phyloP scores from a whole-genome alignment of 2,797 vertebrate species.

The Myripristis jacobus region DNA sequence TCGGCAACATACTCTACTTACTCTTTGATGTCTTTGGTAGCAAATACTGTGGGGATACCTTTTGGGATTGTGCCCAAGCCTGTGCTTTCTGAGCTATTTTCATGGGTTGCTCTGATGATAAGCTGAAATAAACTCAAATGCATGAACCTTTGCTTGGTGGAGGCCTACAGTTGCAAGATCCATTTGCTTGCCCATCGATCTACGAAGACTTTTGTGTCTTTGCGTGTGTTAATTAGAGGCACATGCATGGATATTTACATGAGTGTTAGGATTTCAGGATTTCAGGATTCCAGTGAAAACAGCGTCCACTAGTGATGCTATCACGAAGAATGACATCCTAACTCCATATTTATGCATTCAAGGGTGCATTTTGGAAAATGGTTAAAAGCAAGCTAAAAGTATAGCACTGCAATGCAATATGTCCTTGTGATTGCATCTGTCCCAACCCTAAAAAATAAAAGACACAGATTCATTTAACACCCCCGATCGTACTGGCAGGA shows the following conservation, averaged over 20 bases:
- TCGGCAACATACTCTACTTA: background rate
- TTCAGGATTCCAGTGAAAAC: too few species aligned
- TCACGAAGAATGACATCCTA: background rate
- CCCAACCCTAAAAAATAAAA: too few species aligned
- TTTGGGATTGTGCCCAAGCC: conserved; percentile 12
- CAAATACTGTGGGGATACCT: conserved; percentile 8
- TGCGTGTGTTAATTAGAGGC: conserved; percentile 4
- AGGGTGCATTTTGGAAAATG: too few species aligned
- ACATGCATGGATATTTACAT: background rate
- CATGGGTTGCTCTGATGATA: conserved; percentile 22
- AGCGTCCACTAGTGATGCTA: background rate
- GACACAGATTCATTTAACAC: background rate
- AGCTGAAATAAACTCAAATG: background rate
- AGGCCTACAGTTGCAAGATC: background rate
- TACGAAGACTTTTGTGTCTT: background rate
- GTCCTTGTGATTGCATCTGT: too few species aligned
- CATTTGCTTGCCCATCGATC: conserved; percentile 4
- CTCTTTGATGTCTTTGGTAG: conserved; percentile 33
- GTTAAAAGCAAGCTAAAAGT: too few species aligned
- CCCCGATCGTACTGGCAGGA: background rate
- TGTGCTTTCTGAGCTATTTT: conserved; percentile 17
- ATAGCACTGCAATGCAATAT: too few species aligned
- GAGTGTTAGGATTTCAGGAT: background rate
- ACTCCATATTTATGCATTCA: background rate
- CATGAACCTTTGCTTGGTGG: conserved; percentile 6